phyloP scores from a whole-genome alignment of 2,888 invertebrate species.

The Lissonota sp. region DNA sequence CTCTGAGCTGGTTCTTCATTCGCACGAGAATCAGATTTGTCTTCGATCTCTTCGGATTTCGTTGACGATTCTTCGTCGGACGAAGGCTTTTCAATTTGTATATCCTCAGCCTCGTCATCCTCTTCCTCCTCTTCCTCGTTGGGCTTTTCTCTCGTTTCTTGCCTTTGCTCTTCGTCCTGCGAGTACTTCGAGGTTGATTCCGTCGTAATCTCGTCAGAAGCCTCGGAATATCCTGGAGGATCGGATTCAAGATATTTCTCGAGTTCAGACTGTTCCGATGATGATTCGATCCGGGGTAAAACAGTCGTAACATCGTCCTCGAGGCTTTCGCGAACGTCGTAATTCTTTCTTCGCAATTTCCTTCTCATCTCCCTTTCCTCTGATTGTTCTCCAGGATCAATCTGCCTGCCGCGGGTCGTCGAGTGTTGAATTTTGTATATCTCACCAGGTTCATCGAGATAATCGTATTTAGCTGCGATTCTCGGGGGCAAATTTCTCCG shows the following conservation, averaged over 20 bases:
- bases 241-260: conserved; percentile 69
- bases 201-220: conserved; percentile 60
- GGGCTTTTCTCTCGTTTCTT: conserved; percentile 36
- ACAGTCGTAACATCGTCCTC: conserved; percentile 53
- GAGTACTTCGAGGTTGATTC: conserved; percentile 28
- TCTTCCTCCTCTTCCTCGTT: conserved; percentile 54
- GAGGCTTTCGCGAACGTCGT: conserved; percentile 69
- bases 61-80: conserved; percentile 26
- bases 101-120: conserved; percentile 42
- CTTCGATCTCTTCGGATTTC: conserved; percentile 34
- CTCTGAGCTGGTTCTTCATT: conserved; percentile 35
- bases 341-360: conserved; percentile 43
- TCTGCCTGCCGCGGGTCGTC: conserved; percentile 43
- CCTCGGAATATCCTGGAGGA: conserved; percentile 68
- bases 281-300: conserved; percentile 69
- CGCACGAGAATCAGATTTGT: no score
- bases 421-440: conserved; percentile 59
- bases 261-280: conserved; percentile 81
- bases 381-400: conserved; percentile 31
- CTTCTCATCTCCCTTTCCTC: conserved; percentile 20
- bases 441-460: conserved; percentile 55
- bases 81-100: conserved; percentile 51
- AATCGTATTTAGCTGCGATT: conserved; percentile 31
- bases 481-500: not conserved
- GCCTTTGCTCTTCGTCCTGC: conserved; percentile 57